Evolutionary conservation across 2,113 vertebrate genomes (phyloP).

Genomic region (Triplophysa dalaica): DNA sequence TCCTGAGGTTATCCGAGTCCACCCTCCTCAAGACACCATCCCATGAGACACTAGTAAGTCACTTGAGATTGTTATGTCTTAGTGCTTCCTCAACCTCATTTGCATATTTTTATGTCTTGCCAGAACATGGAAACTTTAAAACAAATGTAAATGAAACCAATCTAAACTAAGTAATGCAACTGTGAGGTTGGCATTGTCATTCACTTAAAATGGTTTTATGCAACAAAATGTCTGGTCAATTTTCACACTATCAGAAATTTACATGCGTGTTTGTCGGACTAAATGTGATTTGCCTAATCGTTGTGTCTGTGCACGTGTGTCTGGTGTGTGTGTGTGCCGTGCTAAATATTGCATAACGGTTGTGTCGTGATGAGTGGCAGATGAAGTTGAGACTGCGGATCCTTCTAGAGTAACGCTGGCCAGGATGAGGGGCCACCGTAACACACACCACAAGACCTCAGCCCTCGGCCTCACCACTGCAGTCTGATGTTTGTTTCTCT

Average conservation of each 20-base stretch:
- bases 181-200: neutral
- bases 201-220: neutral
- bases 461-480: slow-evolving; percentile 29
- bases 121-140: neutral
- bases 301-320: neutral
- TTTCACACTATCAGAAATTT: neutral
- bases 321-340: slow-evolving; percentile 42
- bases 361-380: slow-evolving; percentile 53
- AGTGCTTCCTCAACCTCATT: neutral
- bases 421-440: slow-evolving; percentile 55
- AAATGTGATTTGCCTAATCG: slow-evolving; percentile 14
- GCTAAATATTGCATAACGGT: slow-evolving; percentile 56
- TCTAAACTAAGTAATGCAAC: neutral
- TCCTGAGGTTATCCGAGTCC: slow-evolving; percentile 36
- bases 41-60: slow-evolving; percentile 37
- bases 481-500: slow-evolving; percentile 23
- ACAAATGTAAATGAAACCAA: neutral
- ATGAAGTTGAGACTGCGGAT: slow-evolving; percentile 56
- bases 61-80: slow-evolving; percentile 23
- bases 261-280: neutral
- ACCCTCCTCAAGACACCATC: slow-evolving; percentile 16
- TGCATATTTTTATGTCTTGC: slow-evolving; percentile 10
- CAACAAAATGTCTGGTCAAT: neutral
- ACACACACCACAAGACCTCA: slow-evolving; percentile 52
- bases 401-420: slow-evolving; percentile 56